Evolutionary conservation across 2,888 invertebrate genomes (phyloP), one percentile per base, ranked within the genome.

Genomic region (Cheiracanthium punctorium): DNA sequence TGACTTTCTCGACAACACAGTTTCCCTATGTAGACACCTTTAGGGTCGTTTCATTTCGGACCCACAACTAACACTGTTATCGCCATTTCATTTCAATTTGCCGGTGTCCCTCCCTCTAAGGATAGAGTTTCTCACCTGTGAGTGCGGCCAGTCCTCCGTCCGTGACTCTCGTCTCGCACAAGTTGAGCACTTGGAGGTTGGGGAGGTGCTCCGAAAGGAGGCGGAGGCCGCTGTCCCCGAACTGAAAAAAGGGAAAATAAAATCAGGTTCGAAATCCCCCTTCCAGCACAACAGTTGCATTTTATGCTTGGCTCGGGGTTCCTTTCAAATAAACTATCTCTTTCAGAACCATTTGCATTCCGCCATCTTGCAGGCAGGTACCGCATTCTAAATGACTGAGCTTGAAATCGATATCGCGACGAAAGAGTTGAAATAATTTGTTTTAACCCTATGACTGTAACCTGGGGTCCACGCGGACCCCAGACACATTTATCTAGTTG

Each of bases 111-210:
- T 48, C n/a, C n/a, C n/a, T 17, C 17, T 1, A 48, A 48, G 1
- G n/a, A n/a, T 48, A 48, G 17, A 48, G 4, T 37, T 4, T 37
- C 10, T 37, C 37, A 96, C 96, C 94, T 91, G 95, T 93, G 79
- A 96, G 92, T 75, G 95, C 94, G 89, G 94, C 93, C 67, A 96
- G 94, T 88, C 96, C 96, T 91, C 95, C 95, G 90, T 96, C 96
- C 0, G 96, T 95, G 67, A 96, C 95, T 0, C 95, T 95, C 2
- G 96, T 96, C 91, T 96, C 96, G 92, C 96, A 96, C 67, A 96
- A 93, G 91, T 96, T 96, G 73, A 96, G 93, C 48, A 95, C 95
- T 91, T 96, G 95, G 82, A 96, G 92, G 88, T 95, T 94, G 82
- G 95, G 95, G 81, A 96, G 93, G 91, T 96, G 95, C 90, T 96